Evolutionary conservation across 1,140 invertebrate genomes (phyloP).

Genomic region (Drosophila oshimai): DNA sequence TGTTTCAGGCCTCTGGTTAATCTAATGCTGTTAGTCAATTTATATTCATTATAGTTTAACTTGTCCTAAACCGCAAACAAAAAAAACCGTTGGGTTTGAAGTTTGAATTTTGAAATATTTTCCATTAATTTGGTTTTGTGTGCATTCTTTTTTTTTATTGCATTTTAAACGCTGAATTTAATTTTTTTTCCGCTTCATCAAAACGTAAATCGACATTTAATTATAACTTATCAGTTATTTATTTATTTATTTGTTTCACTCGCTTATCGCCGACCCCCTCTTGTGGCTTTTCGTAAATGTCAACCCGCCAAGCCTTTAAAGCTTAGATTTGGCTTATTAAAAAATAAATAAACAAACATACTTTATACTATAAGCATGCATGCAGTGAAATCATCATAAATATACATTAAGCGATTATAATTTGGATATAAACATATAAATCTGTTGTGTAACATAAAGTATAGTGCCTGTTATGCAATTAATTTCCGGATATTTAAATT

Average conservation of each 20-base stretch:
- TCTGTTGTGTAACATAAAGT: conserved; percentile 5
- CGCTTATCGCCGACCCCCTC: background rate
- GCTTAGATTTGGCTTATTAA: conserved; percentile 35
- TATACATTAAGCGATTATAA: conserved; percentile 51
- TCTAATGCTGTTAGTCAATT: conserved; percentile 73
- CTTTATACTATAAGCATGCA: background rate
- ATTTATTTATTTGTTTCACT: conserved; percentile 43
- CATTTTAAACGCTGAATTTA: no score
- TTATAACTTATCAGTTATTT: conserved; percentile 69
- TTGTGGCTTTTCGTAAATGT: conserved; percentile 49
- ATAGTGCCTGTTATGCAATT: conserved; percentile 18
- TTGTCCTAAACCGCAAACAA: conserved; percentile 1
- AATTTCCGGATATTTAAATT: conserved; percentile 41
- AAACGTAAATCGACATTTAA: conserved; percentile 65
- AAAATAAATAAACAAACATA: background rate
- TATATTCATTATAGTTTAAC: conserved; percentile 61
- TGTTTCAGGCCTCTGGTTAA: conserved; percentile 46
- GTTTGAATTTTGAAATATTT: conserved; percentile 25
- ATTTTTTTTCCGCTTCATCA: conserved; percentile 43
- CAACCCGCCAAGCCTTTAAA: conserved; percentile 42
- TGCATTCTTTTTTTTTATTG: background rate
- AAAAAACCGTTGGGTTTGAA: background rate
- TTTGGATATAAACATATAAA: conserved; percentile 19
- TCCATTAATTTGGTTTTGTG: conserved; percentile 11
- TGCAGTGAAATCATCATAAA: conserved; percentile 27